phyloP scores from a whole-genome alignment of 2,888 invertebrate genomes.

The Apamea sordens region DNA sequence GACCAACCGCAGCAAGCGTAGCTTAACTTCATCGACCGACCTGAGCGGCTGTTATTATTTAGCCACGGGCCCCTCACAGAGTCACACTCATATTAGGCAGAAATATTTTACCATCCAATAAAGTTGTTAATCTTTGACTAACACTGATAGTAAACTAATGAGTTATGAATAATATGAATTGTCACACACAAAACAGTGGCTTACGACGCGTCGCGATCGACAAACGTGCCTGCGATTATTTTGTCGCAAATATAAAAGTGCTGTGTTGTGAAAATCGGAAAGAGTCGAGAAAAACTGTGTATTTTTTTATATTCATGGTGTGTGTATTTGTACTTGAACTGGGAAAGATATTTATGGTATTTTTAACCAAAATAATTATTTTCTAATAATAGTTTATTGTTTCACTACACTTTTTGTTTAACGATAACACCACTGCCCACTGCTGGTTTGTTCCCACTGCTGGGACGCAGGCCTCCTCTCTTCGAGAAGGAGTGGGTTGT shows the following conservation, averaged over 20 bases:
- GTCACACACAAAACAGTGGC: constrained; percentile 67
- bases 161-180: constrained; percentile 49
- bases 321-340: constrained; percentile 12
- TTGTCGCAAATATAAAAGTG: constrained; percentile 40
- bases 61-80: constrained; percentile 20
- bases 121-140: constrained; percentile 47
- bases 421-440: neutral
- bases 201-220: constrained; percentile 57
- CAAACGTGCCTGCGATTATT: constrained; percentile 59
- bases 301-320: constrained; percentile 6
- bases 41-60: too few species aligned
- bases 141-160: constrained; percentile 60
- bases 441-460: too few species aligned
- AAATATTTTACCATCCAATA: constrained; percentile 21
- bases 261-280: constrained; percentile 20
- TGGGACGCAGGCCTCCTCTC: too few species aligned
- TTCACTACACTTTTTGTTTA: constrained; percentile 42
- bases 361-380: neutral
- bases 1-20: too few species aligned
- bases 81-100: constrained; percentile 41
- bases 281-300: constrained; percentile 4
- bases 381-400: constrained; percentile 6
- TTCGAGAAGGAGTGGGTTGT: too few species aligned
- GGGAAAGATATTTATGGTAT: constrained; percentile 31
- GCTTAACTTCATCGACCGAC: too few species aligned